These are phyloP conservation scores for Syncerus caffer DNA, from an alignment of 2,797 vertebrate species.

Conservation along the genomic window DNA sequence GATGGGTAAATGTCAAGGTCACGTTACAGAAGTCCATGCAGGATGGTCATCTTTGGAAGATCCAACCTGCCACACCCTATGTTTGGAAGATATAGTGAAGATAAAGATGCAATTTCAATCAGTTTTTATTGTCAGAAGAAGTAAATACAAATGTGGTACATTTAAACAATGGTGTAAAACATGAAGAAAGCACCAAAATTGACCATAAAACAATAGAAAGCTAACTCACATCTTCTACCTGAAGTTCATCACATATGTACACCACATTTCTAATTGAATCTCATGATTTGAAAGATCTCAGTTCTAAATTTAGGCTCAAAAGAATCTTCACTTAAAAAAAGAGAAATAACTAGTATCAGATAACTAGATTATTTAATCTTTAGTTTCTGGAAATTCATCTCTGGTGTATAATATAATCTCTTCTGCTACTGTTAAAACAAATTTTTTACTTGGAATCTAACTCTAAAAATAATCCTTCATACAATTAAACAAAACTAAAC, in stretches of 20 bases:
- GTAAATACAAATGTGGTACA: neutral
- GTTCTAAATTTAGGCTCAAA: neutral
- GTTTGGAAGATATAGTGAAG: neutral
- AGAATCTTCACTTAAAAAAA: neutral
- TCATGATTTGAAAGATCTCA: neutral
- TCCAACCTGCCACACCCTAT: neutral
- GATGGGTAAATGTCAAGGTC: neutral
- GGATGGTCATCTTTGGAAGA: neutral
- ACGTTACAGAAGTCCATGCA: neutral
- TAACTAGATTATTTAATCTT: neutral
- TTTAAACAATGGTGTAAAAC: neutral
- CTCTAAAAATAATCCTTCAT: neutral
- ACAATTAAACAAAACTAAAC: conserved; percentile 7
- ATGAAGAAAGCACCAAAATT: neutral
- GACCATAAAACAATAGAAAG: neutral
- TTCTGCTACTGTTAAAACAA: neutral
- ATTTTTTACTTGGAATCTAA: neutral
- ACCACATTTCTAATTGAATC: neutral
- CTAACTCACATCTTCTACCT: neutral
- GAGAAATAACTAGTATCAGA: neutral
- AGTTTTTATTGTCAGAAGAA: neutral
- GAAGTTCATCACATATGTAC: neutral
- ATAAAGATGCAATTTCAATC: neutral
- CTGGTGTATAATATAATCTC: neutral
- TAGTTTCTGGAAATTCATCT: neutral